Base-by-base conservation (phyloP, 1,140 invertebrate genomes). In the Mylabris phalerata region DNA sequence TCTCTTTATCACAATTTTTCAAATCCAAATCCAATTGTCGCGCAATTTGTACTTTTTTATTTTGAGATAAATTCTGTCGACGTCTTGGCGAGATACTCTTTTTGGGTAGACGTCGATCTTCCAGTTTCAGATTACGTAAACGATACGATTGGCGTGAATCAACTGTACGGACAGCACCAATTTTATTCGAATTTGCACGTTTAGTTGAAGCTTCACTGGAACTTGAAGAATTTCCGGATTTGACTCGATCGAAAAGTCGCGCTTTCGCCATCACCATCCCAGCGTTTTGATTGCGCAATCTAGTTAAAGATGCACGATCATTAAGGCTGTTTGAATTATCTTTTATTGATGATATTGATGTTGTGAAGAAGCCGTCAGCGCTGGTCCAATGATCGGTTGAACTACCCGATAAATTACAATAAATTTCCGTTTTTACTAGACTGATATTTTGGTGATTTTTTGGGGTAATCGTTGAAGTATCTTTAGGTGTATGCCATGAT, bases 261-360 rank as follows among this genome's bases (percentile, higher is more conserved):
- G 83, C 82, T 73, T 84, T 85, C 0, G 81, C 82, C 38, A 84
- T 62, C 1, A 87, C 84, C 82, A 85, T 85, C 4, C 84, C 84
- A 7, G 82, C 82, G 67, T 86, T 86, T 70, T 84, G 81, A 38
- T 75, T 76, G 40, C 83, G 72, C 4, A 87, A 65, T 66, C 82
- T 80, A 0, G 81, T 81, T 4, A 87, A 75, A 0, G 84, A 86
- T 1, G 80, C 78, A 46, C 84, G 74, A 24, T 58, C 50, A 48
- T 67, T 61, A 2, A 13, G 10, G 7, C 19, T 44, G 13, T 7
- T 11, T 11, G 52, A n/a, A 11, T 59, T 13, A 13, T 48, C 11
- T 10, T 11, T n/a, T 1, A 42, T 42, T 6, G 41, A 32, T 19
- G 61, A 55, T 38, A 58, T 58, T 47, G 38, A 13, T 26, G 4